Conservation (phyloP, 1,140 invertebrate genomes). For the Sycophila sp. region DNA sequence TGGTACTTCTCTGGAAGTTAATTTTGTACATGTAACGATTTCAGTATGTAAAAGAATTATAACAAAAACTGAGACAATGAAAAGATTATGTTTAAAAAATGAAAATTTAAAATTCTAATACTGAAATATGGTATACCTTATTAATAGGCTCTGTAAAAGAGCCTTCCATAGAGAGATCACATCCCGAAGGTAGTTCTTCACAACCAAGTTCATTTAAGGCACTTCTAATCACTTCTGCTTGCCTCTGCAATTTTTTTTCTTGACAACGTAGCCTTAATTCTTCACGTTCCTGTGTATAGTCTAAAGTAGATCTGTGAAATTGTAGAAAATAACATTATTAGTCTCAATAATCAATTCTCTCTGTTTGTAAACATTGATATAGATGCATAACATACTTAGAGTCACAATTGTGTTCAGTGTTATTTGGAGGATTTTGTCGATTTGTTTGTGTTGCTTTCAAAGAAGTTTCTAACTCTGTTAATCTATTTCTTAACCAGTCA, state of each 20-base stretch:
- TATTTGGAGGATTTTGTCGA: slow-evolving; percentile 54
- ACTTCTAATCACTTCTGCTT: slow-evolving; percentile 82
- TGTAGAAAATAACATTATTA: slow-evolving; percentile 1
- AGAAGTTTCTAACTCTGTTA: slow-evolving; percentile 78
- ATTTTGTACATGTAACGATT: slow-evolving; percentile 15
- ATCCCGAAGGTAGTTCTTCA: slow-evolving; percentile 85
- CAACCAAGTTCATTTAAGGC: slow-evolving; percentile 87
- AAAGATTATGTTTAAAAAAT: too few relatives aligned
- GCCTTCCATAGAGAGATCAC: slow-evolving; percentile 76
- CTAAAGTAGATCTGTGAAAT: slow-evolving; percentile 48
- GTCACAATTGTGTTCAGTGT: slow-evolving; percentile 57
- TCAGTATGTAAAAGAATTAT: slow-evolving; percentile 12
- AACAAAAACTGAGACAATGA: background rate
- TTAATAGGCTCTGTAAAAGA: slow-evolving; percentile 58
- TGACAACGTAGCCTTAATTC: slow-evolving; percentile 77
- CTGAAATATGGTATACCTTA: slow-evolving; percentile 48
- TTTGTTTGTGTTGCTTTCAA: slow-evolving; percentile 59
- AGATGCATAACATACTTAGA: slow-evolving; percentile 45
- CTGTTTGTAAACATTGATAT: background rate
- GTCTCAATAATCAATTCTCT: slow-evolving; percentile 10
- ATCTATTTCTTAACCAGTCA: slow-evolving; percentile 82
- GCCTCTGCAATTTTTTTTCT: slow-evolving; percentile 81
- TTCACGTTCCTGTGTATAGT: slow-evolving; percentile 65
- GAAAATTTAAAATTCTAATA: background rate
- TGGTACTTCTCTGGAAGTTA: slow-evolving; percentile 59